These are phyloP conservation scores for Aplysina aerophoba DNA, from an alignment of 37 sponge, comb jelly and placozoan species.

Conservation along the genomic window DNA sequence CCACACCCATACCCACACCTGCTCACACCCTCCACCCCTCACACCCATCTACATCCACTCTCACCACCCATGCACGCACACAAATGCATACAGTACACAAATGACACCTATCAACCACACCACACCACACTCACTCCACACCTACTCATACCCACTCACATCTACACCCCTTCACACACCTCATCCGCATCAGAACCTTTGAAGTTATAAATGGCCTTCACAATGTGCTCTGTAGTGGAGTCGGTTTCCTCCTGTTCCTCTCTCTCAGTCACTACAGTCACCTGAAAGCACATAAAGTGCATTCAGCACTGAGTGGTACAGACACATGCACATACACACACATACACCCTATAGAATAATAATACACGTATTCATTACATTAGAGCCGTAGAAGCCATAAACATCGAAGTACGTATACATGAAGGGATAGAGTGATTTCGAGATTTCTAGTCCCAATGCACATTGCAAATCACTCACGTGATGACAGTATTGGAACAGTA, in stretches of 20 bases:
- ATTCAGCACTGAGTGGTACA: too few relatives aligned
- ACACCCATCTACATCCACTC: slow-evolving; percentile 3
- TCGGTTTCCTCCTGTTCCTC: slow-evolving; percentile 2
- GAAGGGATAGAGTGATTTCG: too few relatives aligned
- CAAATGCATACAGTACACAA: too few relatives aligned
- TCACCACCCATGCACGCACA: slow-evolving; percentile 38
- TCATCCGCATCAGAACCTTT: slow-evolving; percentile 78
- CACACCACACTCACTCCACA: slow-evolving; percentile 22
- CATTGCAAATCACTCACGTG: too few relatives aligned
- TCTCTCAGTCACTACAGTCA: too few relatives aligned
- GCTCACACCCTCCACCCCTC: background rate
- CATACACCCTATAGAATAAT: background rate
- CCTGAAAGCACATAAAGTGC: too few relatives aligned
- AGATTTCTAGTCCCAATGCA: too few relatives aligned
- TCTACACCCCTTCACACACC: slow-evolving; percentile 40
- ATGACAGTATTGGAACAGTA: too few relatives aligned
- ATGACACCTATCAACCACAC: too few relatives aligned
- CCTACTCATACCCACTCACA: slow-evolving; percentile 8
- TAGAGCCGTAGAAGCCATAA: too few relatives aligned
- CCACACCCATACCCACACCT: slow-evolving; percentile 51
- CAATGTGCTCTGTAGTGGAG: slow-evolving; percentile 16
- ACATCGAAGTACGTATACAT: too few relatives aligned
- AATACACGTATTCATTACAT: background rate
- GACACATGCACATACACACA: too few relatives aligned
- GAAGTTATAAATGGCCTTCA: slow-evolving; percentile 71